These are phyloP conservation scores for Himalopsyche kuldschensis DNA, from an alignment of 2,888 invertebrate species.

Conservation along the genomic window DNA sequence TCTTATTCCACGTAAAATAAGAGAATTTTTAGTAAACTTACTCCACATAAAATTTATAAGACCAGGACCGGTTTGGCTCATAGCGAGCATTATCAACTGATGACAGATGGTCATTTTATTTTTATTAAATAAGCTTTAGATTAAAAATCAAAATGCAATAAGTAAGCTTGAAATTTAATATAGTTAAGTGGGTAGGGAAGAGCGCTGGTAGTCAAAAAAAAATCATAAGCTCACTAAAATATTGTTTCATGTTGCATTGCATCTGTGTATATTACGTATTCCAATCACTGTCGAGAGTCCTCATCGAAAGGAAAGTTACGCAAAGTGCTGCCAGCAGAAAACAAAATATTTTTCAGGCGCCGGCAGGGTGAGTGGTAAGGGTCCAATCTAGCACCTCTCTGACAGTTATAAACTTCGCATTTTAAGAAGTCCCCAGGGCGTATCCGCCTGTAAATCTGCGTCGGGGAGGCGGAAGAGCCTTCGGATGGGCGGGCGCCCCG, in stretches of 20 bases:
- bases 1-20: too few relatives aligned
- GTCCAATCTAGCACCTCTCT: not conserved
- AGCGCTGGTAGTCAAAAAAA: too few relatives aligned
- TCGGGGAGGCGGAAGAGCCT: not conserved
- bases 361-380: not conserved
- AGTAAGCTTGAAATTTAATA: too few relatives aligned
- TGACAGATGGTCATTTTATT: too few relatives aligned
- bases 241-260: not conserved
- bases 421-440: constrained; percentile 15
- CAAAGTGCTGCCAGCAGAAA: not conserved
- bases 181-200: too few relatives aligned
- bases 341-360: not conserved
- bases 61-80: too few relatives aligned
- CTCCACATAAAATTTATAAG: too few relatives aligned
- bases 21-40: too few relatives aligned
- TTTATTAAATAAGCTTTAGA: too few relatives aligned
- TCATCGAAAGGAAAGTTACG: not conserved
- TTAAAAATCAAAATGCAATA: too few relatives aligned
- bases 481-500: not conserved
- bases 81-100: too few relatives aligned
- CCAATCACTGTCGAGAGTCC: not conserved
- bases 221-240: too few relatives aligned
- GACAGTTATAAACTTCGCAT: constrained; percentile 21
- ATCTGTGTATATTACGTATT: not conserved
- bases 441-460: constrained; percentile 9